These are phyloP conservation scores for Eupithecia pulchellata DNA, from an alignment of 2,888 invertebrate species.

Conservation along the genomic window DNA sequence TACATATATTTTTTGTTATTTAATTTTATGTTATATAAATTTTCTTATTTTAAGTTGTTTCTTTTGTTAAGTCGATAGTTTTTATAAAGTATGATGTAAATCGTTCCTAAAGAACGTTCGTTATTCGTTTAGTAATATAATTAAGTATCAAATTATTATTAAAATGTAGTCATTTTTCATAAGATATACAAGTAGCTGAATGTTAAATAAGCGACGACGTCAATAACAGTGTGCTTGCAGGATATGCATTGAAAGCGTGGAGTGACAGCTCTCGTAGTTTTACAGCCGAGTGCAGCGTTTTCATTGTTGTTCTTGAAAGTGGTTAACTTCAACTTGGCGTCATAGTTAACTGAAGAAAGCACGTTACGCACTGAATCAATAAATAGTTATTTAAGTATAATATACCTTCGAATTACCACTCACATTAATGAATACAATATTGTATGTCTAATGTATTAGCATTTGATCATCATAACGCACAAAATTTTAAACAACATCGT, in stretches of 20 bases:
- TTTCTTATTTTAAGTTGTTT: constrained; percentile 57
- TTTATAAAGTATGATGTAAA: constrained; percentile 41
- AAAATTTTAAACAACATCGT: constrained; percentile 48
- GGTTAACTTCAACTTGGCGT: background rate
- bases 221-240: constrained; percentile 18
- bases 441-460: constrained; percentile 35
- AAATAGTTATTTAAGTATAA: background rate
- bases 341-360: constrained; percentile 18
- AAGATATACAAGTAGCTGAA: constrained; percentile 74
- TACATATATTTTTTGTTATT: constrained; percentile 84
- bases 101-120: constrained; percentile 45
- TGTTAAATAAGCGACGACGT: constrained; percentile 61
- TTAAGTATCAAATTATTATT: constrained; percentile 52
- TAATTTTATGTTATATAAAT: constrained; percentile 80
- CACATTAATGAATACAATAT: constrained; percentile 32
- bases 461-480: constrained; percentile 54
- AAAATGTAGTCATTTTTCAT: constrained; percentile 79
- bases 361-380: constrained; percentile 20
- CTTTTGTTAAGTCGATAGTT: constrained; percentile 44
- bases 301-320: background rate
- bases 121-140: constrained; percentile 56
- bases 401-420: background rate
- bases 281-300: background rate
- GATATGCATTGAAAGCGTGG: background rate
- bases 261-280: background rate